These are phyloP conservation scores for Kradibia gibbosae DNA, from an alignment of 1,140 invertebrate species.

Conservation along the genomic window DNA sequence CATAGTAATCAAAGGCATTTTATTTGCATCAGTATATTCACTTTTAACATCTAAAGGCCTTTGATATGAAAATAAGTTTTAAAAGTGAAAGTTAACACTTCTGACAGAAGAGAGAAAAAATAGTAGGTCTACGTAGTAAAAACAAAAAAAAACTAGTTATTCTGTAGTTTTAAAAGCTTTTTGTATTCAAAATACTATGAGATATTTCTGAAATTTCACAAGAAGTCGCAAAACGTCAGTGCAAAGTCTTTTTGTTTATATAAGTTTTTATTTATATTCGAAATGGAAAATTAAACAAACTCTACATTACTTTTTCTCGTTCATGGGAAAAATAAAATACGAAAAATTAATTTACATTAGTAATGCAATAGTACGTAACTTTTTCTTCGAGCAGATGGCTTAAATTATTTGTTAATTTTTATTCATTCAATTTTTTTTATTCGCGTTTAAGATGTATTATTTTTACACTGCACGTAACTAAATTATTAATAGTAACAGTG, in stretches of 20 bases:
- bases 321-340: background rate
- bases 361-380: too few species aligned
- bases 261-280: slow-evolving; percentile 15
- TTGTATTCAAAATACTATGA: slow-evolving; percentile 11
- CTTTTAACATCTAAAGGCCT: slow-evolving; percentile 40
- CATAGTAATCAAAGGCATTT: slow-evolving; percentile 39
- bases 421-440: too few species aligned
- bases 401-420: too few species aligned
- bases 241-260: slow-evolving; percentile 7
- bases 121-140: background rate
- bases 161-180: slow-evolving; percentile 30
- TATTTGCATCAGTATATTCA: slow-evolving; percentile 38
- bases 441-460: too few species aligned
- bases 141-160: slow-evolving; percentile 33
- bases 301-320: slow-evolving; percentile 21
- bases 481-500: too few species aligned
- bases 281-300: slow-evolving; percentile 6
- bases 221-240: background rate
- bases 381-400: too few species aligned
- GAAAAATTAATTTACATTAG: too few species aligned
- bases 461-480: too few species aligned
- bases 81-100: slow-evolving; percentile 44
- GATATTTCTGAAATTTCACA: slow-evolving; percentile 15
- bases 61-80: slow-evolving; percentile 46
- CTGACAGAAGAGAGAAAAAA: slow-evolving; percentile 9